A percentile compares a stretch with the other conserved stretches of the same genome.
phyloP scores from a whole-genome alignment of 53 echinoderm and acorn worm species.

The Paelopatides confundens region DNA sequence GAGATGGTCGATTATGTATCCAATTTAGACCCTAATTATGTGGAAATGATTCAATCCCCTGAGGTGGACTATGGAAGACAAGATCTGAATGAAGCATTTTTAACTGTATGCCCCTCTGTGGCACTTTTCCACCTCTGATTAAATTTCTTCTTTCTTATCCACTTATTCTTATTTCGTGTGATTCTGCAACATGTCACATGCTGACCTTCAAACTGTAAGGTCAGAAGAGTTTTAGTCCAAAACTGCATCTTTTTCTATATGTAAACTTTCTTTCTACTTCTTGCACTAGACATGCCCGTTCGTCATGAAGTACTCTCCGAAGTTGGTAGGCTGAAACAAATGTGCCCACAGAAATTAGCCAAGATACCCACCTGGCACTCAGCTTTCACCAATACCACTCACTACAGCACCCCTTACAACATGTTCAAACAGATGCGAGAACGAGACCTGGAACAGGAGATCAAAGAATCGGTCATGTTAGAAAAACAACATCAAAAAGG shows the following conservation, averaged over 20 bases:
- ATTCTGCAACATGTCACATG: too few species aligned
- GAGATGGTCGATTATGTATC: too few species aligned
- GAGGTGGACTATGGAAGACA: too few species aligned
- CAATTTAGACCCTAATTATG: too few species aligned
- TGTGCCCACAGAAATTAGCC: conserved; percentile 55
- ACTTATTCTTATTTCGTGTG: neutral
- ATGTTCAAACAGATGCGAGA: conserved; percentile 85
- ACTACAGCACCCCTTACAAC: conserved; percentile 88
- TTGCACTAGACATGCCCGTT: conserved; percentile 51
- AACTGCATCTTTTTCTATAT: neutral
- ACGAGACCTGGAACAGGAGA: conserved; percentile 75
- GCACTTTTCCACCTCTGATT: too few species aligned
- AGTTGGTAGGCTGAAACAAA: conserved; percentile 57
- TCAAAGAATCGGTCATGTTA: conserved; percentile 43
- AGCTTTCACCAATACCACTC: conserved; percentile 74
- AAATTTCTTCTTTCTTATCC: too few species aligned
- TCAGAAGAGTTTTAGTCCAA: too few species aligned
- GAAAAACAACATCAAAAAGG: conserved; percentile 32
- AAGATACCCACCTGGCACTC: conserved; percentile 47
- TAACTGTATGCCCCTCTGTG: too few species aligned
- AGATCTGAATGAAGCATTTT: too few species aligned
- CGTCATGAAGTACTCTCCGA: conserved; percentile 60
- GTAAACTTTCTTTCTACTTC: neutral
- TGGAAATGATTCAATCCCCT: too few species aligned
- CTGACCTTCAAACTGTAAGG: too few species aligned